Evolutionary conservation across 1,140 invertebrate genomes (phyloP).

Genomic region (Drosophila subpulchrella): DNA sequence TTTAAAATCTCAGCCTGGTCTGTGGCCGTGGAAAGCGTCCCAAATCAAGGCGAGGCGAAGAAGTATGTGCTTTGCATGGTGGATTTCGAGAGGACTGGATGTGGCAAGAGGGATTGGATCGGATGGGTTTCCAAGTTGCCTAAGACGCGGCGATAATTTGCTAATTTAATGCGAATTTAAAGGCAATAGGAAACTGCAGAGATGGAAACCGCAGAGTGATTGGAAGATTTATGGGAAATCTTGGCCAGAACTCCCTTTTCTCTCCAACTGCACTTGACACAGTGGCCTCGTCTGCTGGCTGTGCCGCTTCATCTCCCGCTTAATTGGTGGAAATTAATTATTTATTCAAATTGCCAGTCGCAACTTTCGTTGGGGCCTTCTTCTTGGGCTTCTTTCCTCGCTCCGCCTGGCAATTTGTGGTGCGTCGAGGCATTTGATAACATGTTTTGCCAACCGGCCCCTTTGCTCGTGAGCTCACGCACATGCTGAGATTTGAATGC

Average conservation of each 20-base stretch:
- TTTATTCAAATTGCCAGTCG: constrained; percentile 79
- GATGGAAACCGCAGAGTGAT: constrained; percentile 8
- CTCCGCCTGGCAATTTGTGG: constrained; percentile 50
- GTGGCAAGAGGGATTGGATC: neutral
- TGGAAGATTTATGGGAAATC: constrained; percentile 7
- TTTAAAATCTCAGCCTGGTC: constrained; percentile 40
- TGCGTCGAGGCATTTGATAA: constrained; percentile 69
- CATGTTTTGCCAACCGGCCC: constrained; percentile 36
- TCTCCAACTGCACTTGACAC: constrained; percentile 29
- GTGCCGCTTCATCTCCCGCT: constrained; percentile 37
- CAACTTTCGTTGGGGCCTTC: constrained; percentile 45
- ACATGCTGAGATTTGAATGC: constrained; percentile 75
- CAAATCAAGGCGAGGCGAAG: constrained; percentile 42
- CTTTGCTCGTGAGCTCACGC: constrained; percentile 52
- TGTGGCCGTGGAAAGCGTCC: constrained; percentile 31
- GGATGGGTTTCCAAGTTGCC: neutral
- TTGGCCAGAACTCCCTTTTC: constrained; percentile 5
- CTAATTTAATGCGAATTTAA: constrained; percentile 47
- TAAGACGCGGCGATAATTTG: constrained; percentile 43
- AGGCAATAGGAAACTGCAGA: constrained; percentile 2
- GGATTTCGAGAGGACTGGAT: constrained; percentile 12
- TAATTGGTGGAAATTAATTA: constrained; percentile 83
- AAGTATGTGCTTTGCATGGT: constrained; percentile 53
- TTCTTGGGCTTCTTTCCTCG: neutral
- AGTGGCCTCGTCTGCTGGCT: constrained; percentile 34